Evolutionary conservation across 2,888 invertebrate species (phyloP), one percentile per base, ranked within the genome.

Genomic region (Leucozona laternaria): DNA sequence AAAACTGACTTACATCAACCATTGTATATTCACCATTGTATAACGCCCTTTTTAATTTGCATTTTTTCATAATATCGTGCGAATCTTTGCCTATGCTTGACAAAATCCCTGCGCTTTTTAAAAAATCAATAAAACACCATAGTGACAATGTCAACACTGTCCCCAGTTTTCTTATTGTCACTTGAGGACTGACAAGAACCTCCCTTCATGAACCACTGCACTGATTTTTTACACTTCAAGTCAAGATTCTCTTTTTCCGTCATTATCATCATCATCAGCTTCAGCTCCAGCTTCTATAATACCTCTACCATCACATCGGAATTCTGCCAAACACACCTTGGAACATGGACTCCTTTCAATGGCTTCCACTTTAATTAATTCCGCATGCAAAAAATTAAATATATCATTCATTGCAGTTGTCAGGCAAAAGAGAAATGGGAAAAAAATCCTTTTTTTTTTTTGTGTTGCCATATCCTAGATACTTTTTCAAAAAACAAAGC

Each of bases 361-460:
- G 78, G 75, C 79, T 84, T 79, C 84, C 84, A 84, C 79, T 79
- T 84, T 84, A 84, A 79, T 84, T 84, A 84, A 84, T 84, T 79
- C 75, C 66, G 70, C 75, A 71, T 66, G 40, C 15, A 76, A 77
- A 75, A 71, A 77, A 64, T 15, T 37, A 62, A 62, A 50, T 20
- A 50, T 22, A 43, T 76, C 64, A 76, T 62, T 68, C 80, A 75
- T 53, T 31, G 37, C 50, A 73, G 73, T 76, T 62, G 81, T 64
- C 81, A 58, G n/a, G 71, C 48, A 40, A 68, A 81, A 75, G 58
- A 76, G 76, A 71, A 53, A 68, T 25, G n/a, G n/a, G 34, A 50
- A 68, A 50, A 68, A 48, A 28, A 53, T 68, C 37, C 53, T 53
- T 58, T 31, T 8, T 58, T 58, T 20, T 57, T 25, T 58, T 1